Percentiles rank a stretch among this genome's conserved stretches.
Conservation (phyloP, 2,797 vertebrate species). For the Setipinna tenuifilis region DNA sequence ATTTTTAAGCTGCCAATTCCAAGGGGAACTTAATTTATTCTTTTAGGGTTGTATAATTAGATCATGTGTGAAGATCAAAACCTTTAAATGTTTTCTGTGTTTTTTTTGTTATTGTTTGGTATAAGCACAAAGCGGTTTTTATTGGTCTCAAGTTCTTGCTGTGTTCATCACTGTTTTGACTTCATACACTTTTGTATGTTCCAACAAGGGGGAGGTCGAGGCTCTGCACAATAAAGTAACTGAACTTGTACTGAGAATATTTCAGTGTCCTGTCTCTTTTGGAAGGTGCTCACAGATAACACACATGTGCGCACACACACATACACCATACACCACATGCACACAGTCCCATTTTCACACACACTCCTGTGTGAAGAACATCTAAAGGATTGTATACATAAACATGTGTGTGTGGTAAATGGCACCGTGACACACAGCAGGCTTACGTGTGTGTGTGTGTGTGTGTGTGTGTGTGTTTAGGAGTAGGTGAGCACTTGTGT, state of each 20-base stretch:
- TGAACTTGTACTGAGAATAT: conserved; percentile 53
- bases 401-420: too few relatives aligned
- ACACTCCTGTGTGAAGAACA: too few relatives aligned
- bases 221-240: conserved; percentile 81
- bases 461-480: background rate
- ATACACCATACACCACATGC: background rate
- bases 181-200: conserved; percentile 72
- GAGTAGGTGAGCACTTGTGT: conserved; percentile 80
- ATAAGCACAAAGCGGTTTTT: conserved; percentile 55
- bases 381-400: too few relatives aligned
- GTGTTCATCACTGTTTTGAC: conserved; percentile 68
- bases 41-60: conserved; percentile 59
- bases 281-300: background rate
- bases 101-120: conserved; percentile 56
- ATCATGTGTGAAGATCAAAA: background rate
- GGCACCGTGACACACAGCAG: background rate
- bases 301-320: background rate
- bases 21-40: conserved; percentile 65
- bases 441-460: background rate
- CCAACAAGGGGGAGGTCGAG: conserved; percentile 65
- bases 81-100: conserved; percentile 39
- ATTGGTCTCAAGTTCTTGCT: conserved; percentile 55
- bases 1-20: conserved; percentile 42
- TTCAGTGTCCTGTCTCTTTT: background rate
- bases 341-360: too few relatives aligned